A percentile compares a stretch with the other conserved stretches of the same genome.
These are phyloP conservation scores for Pygoscelis antarcticus DNA, from an alignment of 2,113 vertebrate genomes.

Conservation along the genomic window DNA sequence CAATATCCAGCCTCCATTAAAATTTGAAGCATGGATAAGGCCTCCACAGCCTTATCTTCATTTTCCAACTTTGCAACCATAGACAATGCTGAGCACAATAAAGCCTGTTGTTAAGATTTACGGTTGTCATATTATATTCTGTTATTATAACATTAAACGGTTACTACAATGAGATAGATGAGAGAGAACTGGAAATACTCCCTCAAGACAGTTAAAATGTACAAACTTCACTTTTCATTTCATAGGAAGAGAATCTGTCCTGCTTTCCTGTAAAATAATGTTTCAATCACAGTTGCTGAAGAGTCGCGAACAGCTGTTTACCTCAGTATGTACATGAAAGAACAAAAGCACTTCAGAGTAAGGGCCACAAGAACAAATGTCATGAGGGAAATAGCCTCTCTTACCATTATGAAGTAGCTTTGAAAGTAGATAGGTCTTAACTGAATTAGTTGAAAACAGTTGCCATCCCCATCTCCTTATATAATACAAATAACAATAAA, in stretches of 20 bases:
- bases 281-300: conserved; percentile 2
- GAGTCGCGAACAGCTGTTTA: not conserved
- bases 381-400: not conserved
- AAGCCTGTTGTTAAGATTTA: conserved; percentile 12
- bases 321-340: not conserved
- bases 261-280: conserved; percentile 8
- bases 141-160: conserved; percentile 18
- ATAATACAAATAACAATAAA: not conserved
- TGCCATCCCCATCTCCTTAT: not conserved
- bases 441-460: not conserved
- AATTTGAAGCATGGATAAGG: not conserved
- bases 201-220: conserved; percentile 30
- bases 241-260: not conserved
- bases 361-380: not conserved
- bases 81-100: not conserved
- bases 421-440: not conserved
- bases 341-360: not conserved
- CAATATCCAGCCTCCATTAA: not conserved
- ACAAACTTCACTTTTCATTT: conserved; percentile 41
- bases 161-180: conserved; percentile 11
- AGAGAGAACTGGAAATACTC: conserved; percentile 22
- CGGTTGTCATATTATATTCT: not conserved
- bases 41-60: not conserved
- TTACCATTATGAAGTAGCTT: not conserved
- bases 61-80: not conserved